Evolutionary conservation across 2,888 invertebrate genomes (phyloP).

Genomic region (Peribatodes rhomboidaria): DNA sequence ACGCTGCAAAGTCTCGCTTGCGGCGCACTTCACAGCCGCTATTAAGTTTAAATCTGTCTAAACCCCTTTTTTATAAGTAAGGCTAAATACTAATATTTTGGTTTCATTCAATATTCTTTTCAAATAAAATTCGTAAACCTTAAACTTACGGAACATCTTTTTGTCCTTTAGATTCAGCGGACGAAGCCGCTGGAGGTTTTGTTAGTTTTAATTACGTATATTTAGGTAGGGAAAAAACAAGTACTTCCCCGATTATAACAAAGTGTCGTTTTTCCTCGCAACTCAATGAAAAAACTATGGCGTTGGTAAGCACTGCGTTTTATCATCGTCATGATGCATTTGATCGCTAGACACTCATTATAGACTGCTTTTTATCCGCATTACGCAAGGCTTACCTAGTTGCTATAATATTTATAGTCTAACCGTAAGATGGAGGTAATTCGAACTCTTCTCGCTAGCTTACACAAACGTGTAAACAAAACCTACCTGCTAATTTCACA

Average conservation of each 20-base stretch:
- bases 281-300: conserved; percentile 52
- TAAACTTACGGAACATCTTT: background rate
- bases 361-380: background rate
- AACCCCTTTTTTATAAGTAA: too few relatives aligned
- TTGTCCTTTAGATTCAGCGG: conserved; percentile 25
- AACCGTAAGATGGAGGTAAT: too few relatives aligned
- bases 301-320: conserved; percentile 63
- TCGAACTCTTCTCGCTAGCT: too few relatives aligned
- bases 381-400: background rate
- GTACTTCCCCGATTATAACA: background rate
- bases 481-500: too few relatives aligned
- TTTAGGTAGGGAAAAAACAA: background rate
- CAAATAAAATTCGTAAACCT: background rate
- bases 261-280: conserved; percentile 60
- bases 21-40: too few relatives aligned
- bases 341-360: background rate
- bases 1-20: too few relatives aligned
- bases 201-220: conserved; percentile 24
- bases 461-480: too few relatives aligned
- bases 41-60: too few relatives aligned
- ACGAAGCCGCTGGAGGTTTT: conserved; percentile 36
- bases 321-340: conserved; percentile 1
- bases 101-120: too few relatives aligned
- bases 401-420: background rate
- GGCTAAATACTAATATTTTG: too few relatives aligned